These are phyloP conservation scores for Propithecus deckenii DNA, from an alignment of 2,797 vertebrate species.

Conservation along the genomic window DNA sequence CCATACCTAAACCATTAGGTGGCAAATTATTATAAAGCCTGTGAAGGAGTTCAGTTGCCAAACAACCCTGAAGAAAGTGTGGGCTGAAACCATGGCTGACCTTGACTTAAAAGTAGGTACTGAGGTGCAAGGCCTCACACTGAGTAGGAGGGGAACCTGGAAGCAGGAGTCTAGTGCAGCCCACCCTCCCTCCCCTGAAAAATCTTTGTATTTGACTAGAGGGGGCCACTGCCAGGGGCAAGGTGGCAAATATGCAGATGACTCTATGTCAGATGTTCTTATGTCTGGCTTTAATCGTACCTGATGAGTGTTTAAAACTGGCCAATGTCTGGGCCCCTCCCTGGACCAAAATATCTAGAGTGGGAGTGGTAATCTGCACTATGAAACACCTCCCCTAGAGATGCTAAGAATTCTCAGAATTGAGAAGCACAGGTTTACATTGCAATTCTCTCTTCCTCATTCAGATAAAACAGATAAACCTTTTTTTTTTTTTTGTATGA, in stretches of 20 bases:
- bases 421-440: background rate
- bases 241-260: background rate
- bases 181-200: background rate
- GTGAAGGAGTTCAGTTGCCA: background rate
- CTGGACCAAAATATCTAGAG: background rate
- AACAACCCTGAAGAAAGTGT: background rate
- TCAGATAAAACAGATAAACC: background rate
- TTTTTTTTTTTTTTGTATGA: background rate
- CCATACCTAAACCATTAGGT: background rate
- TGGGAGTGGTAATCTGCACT: background rate
- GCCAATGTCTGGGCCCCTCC: background rate
- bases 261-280: background rate
- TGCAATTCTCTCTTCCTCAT: background rate
- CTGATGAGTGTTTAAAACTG: background rate
- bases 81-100: background rate
- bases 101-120: background rate
- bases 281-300: background rate
- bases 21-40: background rate
- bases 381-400: background rate
- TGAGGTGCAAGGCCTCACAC: background rate
- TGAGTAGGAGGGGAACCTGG: background rate
- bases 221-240: background rate
- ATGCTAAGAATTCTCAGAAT: background rate
- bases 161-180: background rate
- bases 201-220: background rate